Base-by-base conservation (phyloP, 2,797 vertebrate genomes). In the Alosa sapidissima region DNA sequence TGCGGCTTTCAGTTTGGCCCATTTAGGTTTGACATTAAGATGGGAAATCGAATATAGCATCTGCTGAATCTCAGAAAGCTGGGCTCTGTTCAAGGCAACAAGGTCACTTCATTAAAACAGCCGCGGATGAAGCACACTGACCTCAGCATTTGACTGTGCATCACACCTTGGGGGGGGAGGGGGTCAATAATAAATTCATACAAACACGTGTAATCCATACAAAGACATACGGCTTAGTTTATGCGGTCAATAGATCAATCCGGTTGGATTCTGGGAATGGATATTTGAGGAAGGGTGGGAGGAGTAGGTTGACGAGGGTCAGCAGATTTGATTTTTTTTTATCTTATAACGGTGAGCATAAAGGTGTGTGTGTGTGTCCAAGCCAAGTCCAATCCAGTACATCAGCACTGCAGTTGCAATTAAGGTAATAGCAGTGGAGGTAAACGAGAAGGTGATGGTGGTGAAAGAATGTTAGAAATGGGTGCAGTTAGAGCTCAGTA, bases 1-100 rank as follows among this genome's bases (percentile, higher is more conserved):
- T 24, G 83, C 86, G 82, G 60, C 72, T 78, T 78, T 78, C 72
- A 78, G 72, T 78, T 78, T 41, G 82, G 84, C 86, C 83, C 82
- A 84, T 87, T 87, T 86, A 81, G 75, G 68, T 82, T 86, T 85
- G 85, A 85, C 88, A 90, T 89, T 90, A 89, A 86, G 54, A 85
- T 78, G 81, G 55, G 55, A 19, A 78, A 84, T 81, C 10, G 33
- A 83, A 47, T 78, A 45, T 6, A 47, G 48, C 83, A 85, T 86
- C 81, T 86, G 86, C 86, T 88, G 81, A 54, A 86, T 84, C 78
- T 87, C 68, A 24, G 51, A 87, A 83, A 87, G 54, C 19, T 3
- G n/a, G 58, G 52, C 85, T 78, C 60, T 87, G 84, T 47, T 49
- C 78, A 84, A 55, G 41, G 49, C 41, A 81, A 72, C 82, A 88